These are phyloP conservation scores for Endotricha flammealis DNA, from an alignment of 2,888 invertebrate genomes.

Conservation along the genomic window DNA sequence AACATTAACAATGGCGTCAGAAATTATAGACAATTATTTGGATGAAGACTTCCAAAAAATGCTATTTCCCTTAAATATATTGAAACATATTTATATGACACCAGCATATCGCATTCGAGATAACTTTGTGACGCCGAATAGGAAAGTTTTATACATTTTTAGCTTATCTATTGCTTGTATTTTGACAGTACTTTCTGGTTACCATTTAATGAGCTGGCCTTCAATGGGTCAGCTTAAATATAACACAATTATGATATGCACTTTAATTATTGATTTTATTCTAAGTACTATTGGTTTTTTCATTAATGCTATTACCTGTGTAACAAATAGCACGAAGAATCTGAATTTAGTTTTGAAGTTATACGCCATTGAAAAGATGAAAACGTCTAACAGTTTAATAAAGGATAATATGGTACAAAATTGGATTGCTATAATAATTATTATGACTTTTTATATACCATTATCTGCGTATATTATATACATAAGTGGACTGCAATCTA, in stretches of 20 bases:
- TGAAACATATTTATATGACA: constrained; percentile 6
- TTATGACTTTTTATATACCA: not conserved
- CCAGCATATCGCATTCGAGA: constrained; percentile 13
- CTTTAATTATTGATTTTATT: not conserved
- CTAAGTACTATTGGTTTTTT: not conserved
- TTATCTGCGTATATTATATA: too few relatives aligned
- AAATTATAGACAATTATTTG: constrained; percentile 10
- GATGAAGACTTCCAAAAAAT: constrained; percentile 15
- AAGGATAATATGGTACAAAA: not conserved
- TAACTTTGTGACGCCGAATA: constrained; percentile 11
- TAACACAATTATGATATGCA: too few relatives aligned
- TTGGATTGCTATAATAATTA: not conserved
- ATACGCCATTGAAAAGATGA: not conserved
- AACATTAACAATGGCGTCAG: not conserved
- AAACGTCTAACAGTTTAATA: not conserved
- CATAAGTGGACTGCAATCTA: not conserved
- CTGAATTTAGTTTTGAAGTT: not conserved
- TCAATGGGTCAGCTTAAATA: not conserved
- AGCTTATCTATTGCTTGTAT: not conserved
- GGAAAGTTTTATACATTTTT: not conserved
- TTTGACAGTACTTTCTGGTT: not conserved
- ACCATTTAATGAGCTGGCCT: not conserved
- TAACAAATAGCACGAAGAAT: not conserved
- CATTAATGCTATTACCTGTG: not conserved
- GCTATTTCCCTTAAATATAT: constrained; percentile 13